These are phyloP conservation scores for Lasioglossum lativentre DNA, from an alignment of 2,888 invertebrate genomes.

Conservation along the genomic window DNA sequence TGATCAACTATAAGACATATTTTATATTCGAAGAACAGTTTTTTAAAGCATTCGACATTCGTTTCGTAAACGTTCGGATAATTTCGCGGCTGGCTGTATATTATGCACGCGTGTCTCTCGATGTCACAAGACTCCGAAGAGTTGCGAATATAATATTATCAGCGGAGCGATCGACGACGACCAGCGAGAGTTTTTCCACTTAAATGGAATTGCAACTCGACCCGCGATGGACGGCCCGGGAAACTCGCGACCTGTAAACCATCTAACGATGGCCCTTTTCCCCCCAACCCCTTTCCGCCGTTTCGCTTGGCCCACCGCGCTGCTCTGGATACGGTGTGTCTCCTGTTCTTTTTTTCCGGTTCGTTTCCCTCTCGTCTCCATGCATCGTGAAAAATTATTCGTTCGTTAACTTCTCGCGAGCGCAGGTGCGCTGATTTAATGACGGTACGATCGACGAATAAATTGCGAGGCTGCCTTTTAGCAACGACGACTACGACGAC, in stretches of 20 bases:
- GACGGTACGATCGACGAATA: conserved; percentile 36
- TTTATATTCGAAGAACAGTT: no score
- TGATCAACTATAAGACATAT: no score
- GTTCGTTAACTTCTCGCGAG: conserved; percentile 39
- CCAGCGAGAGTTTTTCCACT: conserved; percentile 41
- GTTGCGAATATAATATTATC: conserved; percentile 41
- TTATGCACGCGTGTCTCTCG: not conserved
- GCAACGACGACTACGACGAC: not conserved
- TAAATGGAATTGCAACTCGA: conserved; percentile 37
- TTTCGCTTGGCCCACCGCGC: not conserved
- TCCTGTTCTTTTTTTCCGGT: conserved; percentile 15
- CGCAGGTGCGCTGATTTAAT: conserved; percentile 33
- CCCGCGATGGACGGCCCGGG: conserved; percentile 37
- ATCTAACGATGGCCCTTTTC: not conserved
- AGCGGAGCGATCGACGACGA: conserved; percentile 33
- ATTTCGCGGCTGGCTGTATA: no score
- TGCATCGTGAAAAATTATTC: conserved; percentile 39
- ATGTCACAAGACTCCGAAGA: conserved; percentile 3
- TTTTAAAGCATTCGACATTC: no score
- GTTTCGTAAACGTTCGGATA: no score
- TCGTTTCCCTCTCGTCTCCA: conserved; percentile 12
- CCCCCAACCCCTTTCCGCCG: not conserved
- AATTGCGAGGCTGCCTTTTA: conserved; percentile 25
- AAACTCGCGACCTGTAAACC: conserved; percentile 32
- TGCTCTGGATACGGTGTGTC: not conserved